Percentiles rank a stretch among this genome's conserved stretches.
These are phyloP conservation scores for Diorhabda elongata DNA, from an alignment of 1,140 invertebrate species.

Conservation along the genomic window DNA sequence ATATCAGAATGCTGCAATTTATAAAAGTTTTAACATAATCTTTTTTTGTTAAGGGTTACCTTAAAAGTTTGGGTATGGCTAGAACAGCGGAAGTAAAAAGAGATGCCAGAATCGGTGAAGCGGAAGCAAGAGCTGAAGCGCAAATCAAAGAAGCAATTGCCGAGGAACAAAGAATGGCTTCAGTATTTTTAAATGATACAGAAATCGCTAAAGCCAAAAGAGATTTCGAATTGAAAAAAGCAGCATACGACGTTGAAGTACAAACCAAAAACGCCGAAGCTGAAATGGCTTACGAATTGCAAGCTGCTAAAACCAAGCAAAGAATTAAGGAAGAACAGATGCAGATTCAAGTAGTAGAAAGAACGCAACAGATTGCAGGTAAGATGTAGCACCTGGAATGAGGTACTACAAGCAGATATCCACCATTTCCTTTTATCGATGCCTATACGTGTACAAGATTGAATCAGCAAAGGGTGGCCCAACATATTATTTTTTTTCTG, in stretches of 20 bases:
- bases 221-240: conserved; percentile 96
- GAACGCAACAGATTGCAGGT: conserved; percentile 80
- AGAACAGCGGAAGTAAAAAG: conserved; percentile 95
- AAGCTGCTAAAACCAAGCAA: conserved; percentile 94
- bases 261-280: conserved; percentile 92
- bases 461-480: too few relatives aligned
- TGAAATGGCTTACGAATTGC: conserved; percentile 89
- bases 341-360: conserved; percentile 88
- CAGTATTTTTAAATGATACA: conserved; percentile 86
- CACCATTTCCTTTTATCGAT: too few relatives aligned
- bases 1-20: neutral
- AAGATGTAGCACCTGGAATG: neutral
- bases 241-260: conserved; percentile 94
- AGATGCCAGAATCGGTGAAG: conserved; percentile 94
- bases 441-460: too few relatives aligned
- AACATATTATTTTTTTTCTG: too few relatives aligned
- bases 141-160: conserved; percentile 91
- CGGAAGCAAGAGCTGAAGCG: conserved; percentile 84
- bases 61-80: conserved; percentile 93
- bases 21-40: neutral
- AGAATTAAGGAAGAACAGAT: conserved; percentile 95
- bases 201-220: conserved; percentile 94
- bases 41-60: conserved; percentile 68
- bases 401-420: too few relatives aligned
- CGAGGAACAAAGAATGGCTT: conserved; percentile 92